Base-by-base conservation (phyloP, 1,140 invertebrate species). In the Diabrotica undecimpunctata region DNA sequence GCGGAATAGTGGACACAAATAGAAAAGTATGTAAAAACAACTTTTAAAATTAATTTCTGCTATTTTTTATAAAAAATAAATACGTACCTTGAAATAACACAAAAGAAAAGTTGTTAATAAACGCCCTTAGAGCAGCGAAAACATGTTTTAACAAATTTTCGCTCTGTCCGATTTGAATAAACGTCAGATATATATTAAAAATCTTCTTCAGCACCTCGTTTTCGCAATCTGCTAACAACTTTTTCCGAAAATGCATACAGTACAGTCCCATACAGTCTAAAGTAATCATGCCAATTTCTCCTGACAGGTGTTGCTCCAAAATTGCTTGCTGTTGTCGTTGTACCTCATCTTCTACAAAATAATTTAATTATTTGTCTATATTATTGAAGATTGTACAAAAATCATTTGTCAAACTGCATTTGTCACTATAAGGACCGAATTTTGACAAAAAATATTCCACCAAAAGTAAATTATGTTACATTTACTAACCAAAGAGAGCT, bases 141-240 rank as follows among this genome's bases (percentile, higher is more conserved):
- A 96, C 86, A 76, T 97, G 94, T 70, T 92, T 91, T 70, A 94
- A 89, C 35, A 97, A 80, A 9, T 84, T 88, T 79, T 97, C 95
- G 37, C 94, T 96, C 76, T 97, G 95, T 5, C 93, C 91, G 35
- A 92, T 85, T 79, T 93, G 89, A 9, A 98, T 82, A 70, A 96
- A 90, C 6, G 87, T 86, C n/a, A 98, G 76, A 75, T 96, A 94
- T 38, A 95, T 86, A 55, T 87, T 85, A 64, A 94, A 89, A 10
- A 95, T 83, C 80, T 88, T 92, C 74, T 82, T 87, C 86, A 88
- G 92, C 46, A 91, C 81, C 7, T 85, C 76, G 74, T 93, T 94
- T 58, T 94, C 91, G 6, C 88, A 86, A 61, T 88, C 84, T 46
- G 82, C 77, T 7, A 92, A 81, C 37, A 91, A 75, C 66, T 85